Evolutionary conservation across 2,113 vertebrate species (phyloP), one percentile per base, ranked within the genome.

Genomic region (Pterocles burchelli): DNA sequence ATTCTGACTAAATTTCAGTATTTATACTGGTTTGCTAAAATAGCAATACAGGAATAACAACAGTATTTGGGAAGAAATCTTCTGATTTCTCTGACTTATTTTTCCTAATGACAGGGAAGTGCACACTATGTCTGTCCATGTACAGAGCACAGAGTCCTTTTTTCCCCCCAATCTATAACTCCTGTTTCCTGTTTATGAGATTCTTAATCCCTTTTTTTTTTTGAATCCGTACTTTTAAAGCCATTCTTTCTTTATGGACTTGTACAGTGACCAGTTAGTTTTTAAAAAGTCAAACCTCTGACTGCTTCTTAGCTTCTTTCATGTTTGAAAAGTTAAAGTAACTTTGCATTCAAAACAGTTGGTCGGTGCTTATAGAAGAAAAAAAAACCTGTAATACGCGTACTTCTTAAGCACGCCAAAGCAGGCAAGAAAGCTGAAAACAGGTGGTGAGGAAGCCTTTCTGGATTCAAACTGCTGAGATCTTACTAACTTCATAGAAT

Each of bases 161-260:
- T n/a, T 17, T 51, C 7, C 17, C 9, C 16, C 11, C 5, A 11
- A 4, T 52, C 38, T 73, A 0, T 38, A 33, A 29, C 38, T 72
- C 3, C 6, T 1, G 3, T 75, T 82, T 76, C 10, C 14, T 41
- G n/a, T n/a, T n/a, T 54, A 22, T 61, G 46, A 41, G 19, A 43
- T 36, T 54, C 25, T 86, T 29, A 17, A 8, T 31, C 8, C 11
- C 10, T 52, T 46, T 19, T 49, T 19, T 49, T 41, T 41, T 79
- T 55, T 8, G 7, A 43, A 3, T 61, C 22, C 5, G 8, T 77
- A 14, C 41, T 83, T 88, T 4, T 4, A 51, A 75, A 85, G 38
- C 72, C 0, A 5, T 61, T 79, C 16, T 36, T 49, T 61, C 9
- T 54, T 88, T 31, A 13, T 31, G 17, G n/a, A 25, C 38, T 82